Base-by-base conservation (phyloP, 1,140 invertebrate species). In the Arctopsyche grandis region DNA sequence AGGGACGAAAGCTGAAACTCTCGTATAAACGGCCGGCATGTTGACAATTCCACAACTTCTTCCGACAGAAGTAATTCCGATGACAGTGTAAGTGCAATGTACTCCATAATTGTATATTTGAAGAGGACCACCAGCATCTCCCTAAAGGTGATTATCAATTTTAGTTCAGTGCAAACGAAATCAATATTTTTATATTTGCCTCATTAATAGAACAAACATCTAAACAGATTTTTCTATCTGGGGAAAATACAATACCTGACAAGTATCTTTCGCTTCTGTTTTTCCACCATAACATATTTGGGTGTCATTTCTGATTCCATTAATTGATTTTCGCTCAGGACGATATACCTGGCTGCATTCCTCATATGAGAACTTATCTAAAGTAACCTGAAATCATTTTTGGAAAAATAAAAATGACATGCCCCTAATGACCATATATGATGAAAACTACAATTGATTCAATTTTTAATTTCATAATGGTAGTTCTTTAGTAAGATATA, bases 61-160 rank as follows among this genome's bases (percentile, higher is more conserved):
- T n/a, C 90, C 91, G 75, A 89, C 88, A 46, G 88, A 89, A 5
- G 88, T 89, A 9, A 90, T 82, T 66, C 88, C 89, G n/a, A 89
- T 83, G 5, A 90, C 78, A 52, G 84, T 85, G 77, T 87, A 87
- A 78, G 85, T 85, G 82, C 87, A 89, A 14, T 86, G 84, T 26
- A 86, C 85, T 0, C 86, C 83, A 1, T 29, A 22, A 14, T 85
- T 84, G 7, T 85, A 79, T 5, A 85, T 83, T 79, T 89, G 88
- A 12, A 90, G 82, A 0, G 89, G 89, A 44, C 90, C 91, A 19
- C 90, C 90, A 22, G 90, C 91, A 80, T 92, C 91, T 58, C 91
- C 91, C 90, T 91, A 80, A n/a, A 85, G 83, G 74, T 79, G 1
- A 38, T 4, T 38, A 38, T 7, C 1, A 4, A 38, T 38, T 38